Evolutionary conservation across 2,797 vertebrate species (phyloP).

Genomic region (Eulemur mongoz): DNA sequence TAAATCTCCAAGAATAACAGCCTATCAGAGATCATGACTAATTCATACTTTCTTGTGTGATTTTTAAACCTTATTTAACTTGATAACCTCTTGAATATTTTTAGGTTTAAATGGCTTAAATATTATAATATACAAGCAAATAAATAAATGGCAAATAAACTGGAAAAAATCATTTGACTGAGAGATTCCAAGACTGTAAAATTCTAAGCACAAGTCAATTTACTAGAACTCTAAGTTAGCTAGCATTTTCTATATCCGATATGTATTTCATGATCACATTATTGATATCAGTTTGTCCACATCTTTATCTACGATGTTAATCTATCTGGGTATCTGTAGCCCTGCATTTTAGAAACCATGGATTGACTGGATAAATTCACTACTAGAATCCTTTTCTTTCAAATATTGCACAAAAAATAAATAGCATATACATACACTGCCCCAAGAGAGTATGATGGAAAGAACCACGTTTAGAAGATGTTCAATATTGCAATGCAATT

Average conservation of each 20-base stretch:
- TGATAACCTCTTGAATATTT: not conserved
- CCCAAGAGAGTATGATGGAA: not conserved
- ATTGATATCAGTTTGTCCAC: not conserved
- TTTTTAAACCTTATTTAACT: not conserved
- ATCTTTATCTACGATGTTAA: not conserved
- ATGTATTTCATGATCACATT: not conserved
- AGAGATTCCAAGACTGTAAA: not conserved
- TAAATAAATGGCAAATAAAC: not conserved
- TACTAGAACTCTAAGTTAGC: not conserved
- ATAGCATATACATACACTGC: not conserved
- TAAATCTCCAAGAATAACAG: not conserved
- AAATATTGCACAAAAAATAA: not conserved
- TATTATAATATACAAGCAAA: not conserved
- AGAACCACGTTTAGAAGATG: rapidly evolving
- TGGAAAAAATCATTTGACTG: not conserved
- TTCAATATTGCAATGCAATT: not conserved
- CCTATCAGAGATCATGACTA: not conserved
- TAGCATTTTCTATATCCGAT: not conserved
- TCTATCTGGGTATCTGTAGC: not conserved
- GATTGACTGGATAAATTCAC: not conserved
- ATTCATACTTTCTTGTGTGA: not conserved
- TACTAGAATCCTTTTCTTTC: not conserved
- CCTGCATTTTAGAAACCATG: not conserved
- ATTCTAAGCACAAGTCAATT: not conserved
- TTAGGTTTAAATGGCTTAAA: not conserved